Evolutionary conservation across 2,888 invertebrate species (phyloP).

Genomic region (Nomada fucata): DNA sequence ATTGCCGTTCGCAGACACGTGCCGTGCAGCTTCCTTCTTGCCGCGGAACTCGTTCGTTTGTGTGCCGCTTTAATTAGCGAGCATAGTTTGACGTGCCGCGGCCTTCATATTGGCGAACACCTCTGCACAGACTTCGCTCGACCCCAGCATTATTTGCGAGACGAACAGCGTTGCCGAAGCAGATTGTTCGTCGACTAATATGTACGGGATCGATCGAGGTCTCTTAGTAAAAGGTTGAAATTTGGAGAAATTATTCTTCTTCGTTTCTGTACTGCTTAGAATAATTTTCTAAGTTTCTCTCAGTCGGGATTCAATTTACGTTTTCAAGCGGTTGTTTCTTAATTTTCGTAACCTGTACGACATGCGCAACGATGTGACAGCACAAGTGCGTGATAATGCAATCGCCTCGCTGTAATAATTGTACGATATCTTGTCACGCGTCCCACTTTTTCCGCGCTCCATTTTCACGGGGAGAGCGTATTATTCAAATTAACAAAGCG

Average conservation of each 20-base stretch:
- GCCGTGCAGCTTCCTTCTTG: constrained; percentile 37
- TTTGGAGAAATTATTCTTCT: too few species aligned
- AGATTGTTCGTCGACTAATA: background rate
- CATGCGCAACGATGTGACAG: background rate
- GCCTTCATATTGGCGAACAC: background rate
- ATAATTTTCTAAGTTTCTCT: too few species aligned
- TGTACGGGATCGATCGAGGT: background rate
- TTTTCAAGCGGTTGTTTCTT: too few species aligned
- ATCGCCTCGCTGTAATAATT: constrained; percentile 13
- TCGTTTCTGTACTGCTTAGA: too few species aligned
- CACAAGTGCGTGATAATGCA: background rate
- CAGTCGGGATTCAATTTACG: too few species aligned
- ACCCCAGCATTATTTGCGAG: constrained; percentile 1
- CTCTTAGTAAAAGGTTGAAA: too few species aligned
- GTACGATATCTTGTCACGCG: constrained; percentile 16
- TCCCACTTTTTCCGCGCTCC: constrained; percentile 42
- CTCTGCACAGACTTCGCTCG: background rate
- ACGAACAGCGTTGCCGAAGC: too few species aligned
- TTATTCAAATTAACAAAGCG: constrained; percentile 42
- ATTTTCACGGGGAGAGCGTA: constrained; percentile 25
- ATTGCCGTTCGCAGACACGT: constrained; percentile 37
- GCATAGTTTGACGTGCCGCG: too few species aligned
- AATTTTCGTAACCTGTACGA: background rate
- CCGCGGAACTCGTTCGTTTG: constrained; percentile 36
- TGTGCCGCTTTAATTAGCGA: constrained; percentile 34